Conservation (phyloP, 2,888 invertebrate species). For the Troides oblongomaculatus region DNA sequence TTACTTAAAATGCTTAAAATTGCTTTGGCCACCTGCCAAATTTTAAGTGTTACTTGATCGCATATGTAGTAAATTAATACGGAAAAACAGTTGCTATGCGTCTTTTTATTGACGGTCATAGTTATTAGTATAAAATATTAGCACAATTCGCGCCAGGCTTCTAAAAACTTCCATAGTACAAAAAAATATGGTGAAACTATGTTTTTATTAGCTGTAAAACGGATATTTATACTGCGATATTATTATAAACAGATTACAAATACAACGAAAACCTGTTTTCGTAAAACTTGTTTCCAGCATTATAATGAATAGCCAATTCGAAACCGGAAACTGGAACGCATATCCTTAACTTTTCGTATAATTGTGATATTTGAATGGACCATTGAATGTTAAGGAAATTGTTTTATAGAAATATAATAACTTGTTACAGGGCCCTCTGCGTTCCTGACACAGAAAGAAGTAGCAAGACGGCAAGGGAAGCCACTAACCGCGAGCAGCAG, state of each 20-base stretch:
- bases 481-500: conserved; percentile 63
- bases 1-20: too few relatives aligned
- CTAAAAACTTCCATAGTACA: too few relatives aligned
- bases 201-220: background rate
- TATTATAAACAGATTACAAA: background rate
- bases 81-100: too few relatives aligned
- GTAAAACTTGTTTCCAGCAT: background rate
- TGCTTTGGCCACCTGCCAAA: too few relatives aligned
- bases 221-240: background rate
- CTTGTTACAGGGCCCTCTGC: conserved; percentile 74
- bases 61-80: too few relatives aligned
- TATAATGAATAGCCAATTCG: background rate
- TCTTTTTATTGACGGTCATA: too few relatives aligned
- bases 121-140: too few relatives aligned
- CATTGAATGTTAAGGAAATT: background rate
- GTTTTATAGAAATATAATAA: conserved; percentile 28
- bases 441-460: conserved; percentile 77
- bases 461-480: conserved; percentile 63
- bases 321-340: conserved; percentile 1
- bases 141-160: too few relatives aligned
- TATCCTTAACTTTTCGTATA: background rate
- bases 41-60: too few relatives aligned
- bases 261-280: background rate
- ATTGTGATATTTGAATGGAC: background rate
- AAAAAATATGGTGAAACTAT: too few relatives aligned